Conservation (phyloP, 37 sponge, comb jelly and placozoan species). For the Aplysina aerophoba region DNA sequence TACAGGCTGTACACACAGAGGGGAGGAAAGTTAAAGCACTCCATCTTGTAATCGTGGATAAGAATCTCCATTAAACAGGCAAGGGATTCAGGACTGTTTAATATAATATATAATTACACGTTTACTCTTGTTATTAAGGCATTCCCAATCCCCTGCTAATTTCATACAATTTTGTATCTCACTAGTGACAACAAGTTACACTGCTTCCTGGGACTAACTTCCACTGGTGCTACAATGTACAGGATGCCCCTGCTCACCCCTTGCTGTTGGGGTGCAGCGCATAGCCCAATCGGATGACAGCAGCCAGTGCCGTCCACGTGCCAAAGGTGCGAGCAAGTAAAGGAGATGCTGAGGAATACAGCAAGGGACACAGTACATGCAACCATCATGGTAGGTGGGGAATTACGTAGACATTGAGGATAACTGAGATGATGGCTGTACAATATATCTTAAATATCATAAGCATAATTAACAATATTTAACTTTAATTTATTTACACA, state of each 20-base stretch:
- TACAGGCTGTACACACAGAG: constrained; percentile 39
- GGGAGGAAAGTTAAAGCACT: not conserved
- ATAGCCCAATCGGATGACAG: constrained; percentile 40
- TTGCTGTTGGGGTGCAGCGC: constrained; percentile 42
- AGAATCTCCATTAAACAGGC: no score
- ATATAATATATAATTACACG: no score
- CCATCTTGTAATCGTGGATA: not conserved
- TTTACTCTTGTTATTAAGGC: not conserved
- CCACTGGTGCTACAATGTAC: not conserved
- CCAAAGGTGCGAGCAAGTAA: constrained; percentile 63
- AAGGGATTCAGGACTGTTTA: no score
- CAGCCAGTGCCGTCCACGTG: constrained; percentile 66
- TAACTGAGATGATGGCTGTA: no score
- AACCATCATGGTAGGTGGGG: not conserved
- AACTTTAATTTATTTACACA: no score
- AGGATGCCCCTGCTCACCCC: constrained; percentile 20
- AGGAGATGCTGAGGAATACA: constrained; percentile 44
- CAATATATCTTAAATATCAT: no score
- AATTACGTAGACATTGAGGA: no score
- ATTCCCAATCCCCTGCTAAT: not conserved
- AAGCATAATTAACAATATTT: no score
- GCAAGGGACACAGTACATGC: not conserved
- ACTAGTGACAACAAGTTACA: no score
- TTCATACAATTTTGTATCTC: no score
- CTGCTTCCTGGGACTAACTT: not conserved